Evolutionary conservation across 2,888 invertebrate species (phyloP), one percentile per base, ranked within the genome.

Genomic region (Troides oblongomaculatus): DNA sequence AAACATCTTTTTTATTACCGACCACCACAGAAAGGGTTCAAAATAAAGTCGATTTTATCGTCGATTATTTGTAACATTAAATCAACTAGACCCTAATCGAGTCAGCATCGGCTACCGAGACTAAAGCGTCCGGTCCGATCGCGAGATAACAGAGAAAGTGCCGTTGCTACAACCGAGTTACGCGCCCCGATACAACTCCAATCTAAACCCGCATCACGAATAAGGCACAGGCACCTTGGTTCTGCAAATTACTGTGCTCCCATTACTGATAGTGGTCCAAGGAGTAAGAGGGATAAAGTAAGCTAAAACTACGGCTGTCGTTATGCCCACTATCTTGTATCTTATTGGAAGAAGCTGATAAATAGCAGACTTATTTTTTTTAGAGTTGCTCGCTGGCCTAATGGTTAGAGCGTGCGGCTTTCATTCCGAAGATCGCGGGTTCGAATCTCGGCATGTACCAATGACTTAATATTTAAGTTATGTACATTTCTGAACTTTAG

Each of bases 101-200:
- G 77, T 76, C 77, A 76, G 77, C 78, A 87, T 87, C 84, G 78
- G 81, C 85, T 84, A 83, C 86, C 81, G 85, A 84, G 84, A 84
- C 80, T 81, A 84, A 84, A 84, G 80, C 77, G 79, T 77, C 77
- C 74, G 75, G 77, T 79, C 76, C 79, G 88, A 89, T 90, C 81
- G 78, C 76, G 75, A 85, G 89, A 90, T 89, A 90, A 85, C 83
- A 83, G 86, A 88, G 90, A 90, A 90, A 90, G 90, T 84, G 82
- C 83, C 80, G 85, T 83, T 84, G 80, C 78, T 82, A 85, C 79
- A 82, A 88, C 89, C 84, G 87, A 83, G 90, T 90, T 90, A 90
- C 90, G 90, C 89, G 84, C 80, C 76, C 79, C 85, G 84, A 84
- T 76, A 85, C 85, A 85, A 82, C 83, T 83, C 71, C 71, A 83